These are phyloP conservation scores for Vidua chalybeata DNA, from an alignment of 2,113 vertebrate species.

Conservation along the genomic window DNA sequence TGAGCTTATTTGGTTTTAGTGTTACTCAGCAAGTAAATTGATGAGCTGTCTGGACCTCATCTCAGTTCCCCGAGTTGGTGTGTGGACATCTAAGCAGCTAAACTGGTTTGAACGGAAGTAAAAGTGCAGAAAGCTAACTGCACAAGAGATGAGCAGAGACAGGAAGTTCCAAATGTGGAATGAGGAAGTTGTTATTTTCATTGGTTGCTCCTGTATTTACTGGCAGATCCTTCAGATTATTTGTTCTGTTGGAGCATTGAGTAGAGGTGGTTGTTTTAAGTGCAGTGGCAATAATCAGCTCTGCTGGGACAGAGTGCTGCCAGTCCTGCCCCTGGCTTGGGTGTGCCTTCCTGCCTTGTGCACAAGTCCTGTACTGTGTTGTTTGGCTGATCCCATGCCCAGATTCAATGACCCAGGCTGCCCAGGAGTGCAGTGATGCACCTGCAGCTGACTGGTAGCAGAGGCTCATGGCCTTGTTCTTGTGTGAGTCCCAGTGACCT, in stretches of 20 bases:
- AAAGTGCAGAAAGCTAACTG: neutral
- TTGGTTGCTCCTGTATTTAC: neutral
- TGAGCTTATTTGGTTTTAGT: neutral
- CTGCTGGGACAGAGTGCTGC: neutral
- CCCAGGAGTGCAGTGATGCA: too few species aligned
- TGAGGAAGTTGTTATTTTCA: neutral
- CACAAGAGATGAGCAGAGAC: neutral
- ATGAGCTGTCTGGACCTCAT: neutral
- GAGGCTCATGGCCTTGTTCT: neutral
- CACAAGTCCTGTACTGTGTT: neutral
- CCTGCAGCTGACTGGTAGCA: neutral
- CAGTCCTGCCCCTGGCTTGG: neutral
- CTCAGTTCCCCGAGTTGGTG: neutral
- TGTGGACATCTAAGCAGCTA: neutral
- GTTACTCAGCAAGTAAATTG: neutral
- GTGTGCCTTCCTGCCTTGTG: neutral
- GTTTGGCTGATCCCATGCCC: neutral
- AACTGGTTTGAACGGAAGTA: neutral
- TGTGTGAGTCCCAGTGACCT: neutral
- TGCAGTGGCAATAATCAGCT: neutral
- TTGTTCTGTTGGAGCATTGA: neutral
- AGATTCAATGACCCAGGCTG: neutral
- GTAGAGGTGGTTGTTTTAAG: neutral
- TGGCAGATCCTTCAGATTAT: neutral
- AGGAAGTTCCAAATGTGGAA: neutral